Evolutionary conservation across 1,140 invertebrate species (phyloP).

Genomic region (Macrotrachela quadricornifera): DNA sequence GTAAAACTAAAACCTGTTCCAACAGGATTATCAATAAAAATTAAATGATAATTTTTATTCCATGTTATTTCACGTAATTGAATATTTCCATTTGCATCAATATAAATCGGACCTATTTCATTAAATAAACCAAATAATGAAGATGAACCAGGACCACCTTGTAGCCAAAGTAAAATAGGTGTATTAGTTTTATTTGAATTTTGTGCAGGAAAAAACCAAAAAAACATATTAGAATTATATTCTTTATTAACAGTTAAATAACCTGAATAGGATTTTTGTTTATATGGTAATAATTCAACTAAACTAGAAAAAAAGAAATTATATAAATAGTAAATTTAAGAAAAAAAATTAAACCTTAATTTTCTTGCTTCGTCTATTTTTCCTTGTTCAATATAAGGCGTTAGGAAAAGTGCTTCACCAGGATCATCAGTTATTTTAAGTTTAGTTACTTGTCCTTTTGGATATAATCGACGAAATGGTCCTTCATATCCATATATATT

Average conservation of each 20-base stretch:
- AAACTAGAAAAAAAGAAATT: background rate
- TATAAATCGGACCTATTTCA: conserved; percentile 52
- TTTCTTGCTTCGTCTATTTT: conserved; percentile 32
- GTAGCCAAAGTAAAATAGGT: conserved; percentile 52
- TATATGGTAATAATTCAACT: background rate
- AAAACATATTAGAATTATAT: conserved; percentile 59
- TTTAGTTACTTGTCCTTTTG: too few species aligned
- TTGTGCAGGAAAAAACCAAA: conserved; percentile 63
- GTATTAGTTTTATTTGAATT: conserved; percentile 35
- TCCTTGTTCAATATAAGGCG: conserved; percentile 41
- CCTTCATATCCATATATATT: too few species aligned
- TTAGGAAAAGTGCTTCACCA: conserved; percentile 42
- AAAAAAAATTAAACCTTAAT: background rate
- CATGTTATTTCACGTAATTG: conserved; percentile 37
- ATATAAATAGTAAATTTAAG: background rate
- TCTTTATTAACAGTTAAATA: conserved; percentile 51
- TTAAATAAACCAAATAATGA: conserved; percentile 56
- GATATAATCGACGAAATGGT: too few species aligned
- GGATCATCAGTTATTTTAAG: conserved; percentile 27
- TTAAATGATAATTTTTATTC: conserved; percentile 47
- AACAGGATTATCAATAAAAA: conserved; percentile 61
- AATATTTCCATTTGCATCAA: conserved; percentile 32
- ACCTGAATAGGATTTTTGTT: conserved; percentile 33
- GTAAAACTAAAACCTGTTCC: conserved; percentile 27
- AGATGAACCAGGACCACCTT: conserved; percentile 56